These are phyloP conservation scores for Bradypodion ventrale DNA, from an alignment of 2,797 vertebrate genomes.

Conservation along the genomic window DNA sequence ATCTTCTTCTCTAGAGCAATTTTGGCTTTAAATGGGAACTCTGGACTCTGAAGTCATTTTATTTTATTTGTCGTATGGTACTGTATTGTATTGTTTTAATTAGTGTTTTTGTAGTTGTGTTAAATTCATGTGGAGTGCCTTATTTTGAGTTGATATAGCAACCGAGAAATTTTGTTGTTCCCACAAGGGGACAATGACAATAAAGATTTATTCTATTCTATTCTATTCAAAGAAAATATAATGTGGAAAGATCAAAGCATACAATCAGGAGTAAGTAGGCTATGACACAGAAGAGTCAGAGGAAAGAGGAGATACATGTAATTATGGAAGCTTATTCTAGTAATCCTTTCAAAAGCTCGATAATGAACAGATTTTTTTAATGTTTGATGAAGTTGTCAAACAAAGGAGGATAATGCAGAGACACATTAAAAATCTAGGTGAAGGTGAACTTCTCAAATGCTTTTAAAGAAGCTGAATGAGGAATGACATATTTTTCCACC, in stretches of 20 bases:
- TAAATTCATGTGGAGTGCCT: too few relatives aligned
- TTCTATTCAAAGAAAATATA: constrained; percentile 75
- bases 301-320: constrained; percentile 70
- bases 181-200: too few relatives aligned
- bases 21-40: too few relatives aligned
- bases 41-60: too few relatives aligned
- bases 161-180: too few relatives aligned
- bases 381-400: constrained; percentile 81
- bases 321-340: constrained; percentile 75
- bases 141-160: too few relatives aligned
- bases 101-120: too few relatives aligned
- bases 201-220: too few relatives aligned
- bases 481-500: constrained; percentile 52
- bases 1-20: too few relatives aligned
- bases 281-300: constrained; percentile 53
- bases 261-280: constrained; percentile 75
- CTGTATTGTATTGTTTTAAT: too few relatives aligned
- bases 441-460: constrained; percentile 73
- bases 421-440: constrained; percentile 68
- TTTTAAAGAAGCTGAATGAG: constrained; percentile 61
- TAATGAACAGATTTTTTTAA: constrained; percentile 72
- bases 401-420: constrained; percentile 76
- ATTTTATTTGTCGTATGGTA: too few relatives aligned
- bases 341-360: constrained; percentile 78
- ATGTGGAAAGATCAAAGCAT: constrained; percentile 75